Conservation (phyloP, 2,113 vertebrate genomes). For the Stercorarius parasiticus region DNA sequence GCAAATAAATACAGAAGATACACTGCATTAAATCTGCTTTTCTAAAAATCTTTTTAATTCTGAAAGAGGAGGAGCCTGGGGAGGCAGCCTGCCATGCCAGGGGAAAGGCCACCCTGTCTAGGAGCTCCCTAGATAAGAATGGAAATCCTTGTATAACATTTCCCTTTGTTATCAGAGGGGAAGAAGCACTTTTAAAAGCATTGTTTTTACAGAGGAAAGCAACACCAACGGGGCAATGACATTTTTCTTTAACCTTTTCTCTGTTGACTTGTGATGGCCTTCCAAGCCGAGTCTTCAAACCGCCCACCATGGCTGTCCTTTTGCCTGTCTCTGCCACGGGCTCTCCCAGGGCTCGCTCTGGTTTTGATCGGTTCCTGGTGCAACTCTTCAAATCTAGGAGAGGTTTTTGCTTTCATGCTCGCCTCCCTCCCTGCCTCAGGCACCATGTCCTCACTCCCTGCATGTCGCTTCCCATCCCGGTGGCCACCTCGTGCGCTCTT, state of each 20-base stretch:
- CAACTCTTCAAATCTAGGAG: neutral
- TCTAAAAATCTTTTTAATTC: neutral
- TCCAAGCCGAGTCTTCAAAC: neutral
- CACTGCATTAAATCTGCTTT: neutral
- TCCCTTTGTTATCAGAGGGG: neutral
- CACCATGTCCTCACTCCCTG: neutral
- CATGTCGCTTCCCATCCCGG: fast-evolving
- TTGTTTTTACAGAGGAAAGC: neutral
- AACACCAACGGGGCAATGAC: neutral
- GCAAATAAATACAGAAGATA: neutral
- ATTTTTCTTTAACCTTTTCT: neutral
- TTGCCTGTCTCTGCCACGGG: fast-evolving
- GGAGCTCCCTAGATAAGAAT: neutral
- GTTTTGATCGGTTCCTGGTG: neutral
- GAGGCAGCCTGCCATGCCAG: neutral
- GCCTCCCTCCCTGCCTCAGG: neutral
- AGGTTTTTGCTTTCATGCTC: neutral
- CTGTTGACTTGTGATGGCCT: neutral
- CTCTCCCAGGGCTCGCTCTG: neutral
- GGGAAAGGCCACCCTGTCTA: neutral
- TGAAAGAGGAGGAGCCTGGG: neutral
- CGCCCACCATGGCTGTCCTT: neutral
- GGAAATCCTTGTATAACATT: neutral
- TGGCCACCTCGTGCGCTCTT: neutral
- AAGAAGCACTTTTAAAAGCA: neutral